Conservation (phyloP, 2,797 vertebrate genomes). For the Threskiornis aethiopicus region DNA sequence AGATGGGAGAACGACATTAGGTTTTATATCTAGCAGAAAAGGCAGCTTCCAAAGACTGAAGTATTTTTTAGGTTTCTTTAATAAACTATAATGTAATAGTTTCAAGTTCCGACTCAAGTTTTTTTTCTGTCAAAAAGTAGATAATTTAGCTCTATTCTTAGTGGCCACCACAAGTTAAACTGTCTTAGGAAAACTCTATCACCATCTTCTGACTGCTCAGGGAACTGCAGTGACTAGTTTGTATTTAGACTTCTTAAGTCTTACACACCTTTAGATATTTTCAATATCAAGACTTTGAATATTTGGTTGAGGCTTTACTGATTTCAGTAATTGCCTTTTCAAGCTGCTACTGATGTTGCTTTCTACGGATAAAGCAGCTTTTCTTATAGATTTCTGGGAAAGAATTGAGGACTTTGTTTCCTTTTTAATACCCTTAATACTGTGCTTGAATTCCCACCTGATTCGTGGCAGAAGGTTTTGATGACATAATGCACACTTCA, state of each 20-base stretch:
- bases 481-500: background rate
- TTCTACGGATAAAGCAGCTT: background rate
- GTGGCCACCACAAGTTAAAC: background rate
- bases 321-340: background rate
- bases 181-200: background rate
- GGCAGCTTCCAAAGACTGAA: background rate
- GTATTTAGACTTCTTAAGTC: background rate
- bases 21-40: background rate
- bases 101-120: background rate
- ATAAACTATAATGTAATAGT: background rate
- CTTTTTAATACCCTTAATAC: background rate
- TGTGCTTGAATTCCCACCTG: background rate
- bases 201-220: conserved; percentile 31
- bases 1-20: background rate
- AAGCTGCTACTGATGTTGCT: background rate
- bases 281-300: background rate
- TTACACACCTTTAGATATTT: background rate
- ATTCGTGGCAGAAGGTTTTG: background rate
- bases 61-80: background rate
- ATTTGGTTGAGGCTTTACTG: background rate
- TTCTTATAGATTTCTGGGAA: background rate
- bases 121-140: background rate
- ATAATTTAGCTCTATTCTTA: background rate
- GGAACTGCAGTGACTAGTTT: background rate
- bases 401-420: background rate